Evolutionary conservation across 2,888 invertebrate genomes (phyloP).

Genomic region (Chesias legatella): DNA sequence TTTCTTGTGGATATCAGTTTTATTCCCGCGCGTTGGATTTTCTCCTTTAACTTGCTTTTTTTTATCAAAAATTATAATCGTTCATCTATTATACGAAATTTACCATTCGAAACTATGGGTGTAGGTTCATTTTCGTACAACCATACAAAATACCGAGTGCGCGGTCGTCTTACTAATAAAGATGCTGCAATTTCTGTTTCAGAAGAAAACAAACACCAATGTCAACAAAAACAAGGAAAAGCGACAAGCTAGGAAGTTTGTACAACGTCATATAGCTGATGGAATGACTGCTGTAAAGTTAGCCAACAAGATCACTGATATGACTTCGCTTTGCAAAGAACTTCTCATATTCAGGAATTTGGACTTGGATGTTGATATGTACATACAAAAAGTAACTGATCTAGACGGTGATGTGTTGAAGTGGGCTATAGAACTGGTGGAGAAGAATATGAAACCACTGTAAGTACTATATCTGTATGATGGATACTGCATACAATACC

Average conservation of each 20-base stretch:
- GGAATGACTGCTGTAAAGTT: slow-evolving; percentile 81
- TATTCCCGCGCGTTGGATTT: not conserved
- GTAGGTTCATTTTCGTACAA: slow-evolving; percentile 32
- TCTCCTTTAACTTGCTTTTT: not conserved
- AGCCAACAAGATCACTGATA: slow-evolving; percentile 81
- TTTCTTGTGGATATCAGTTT: not conserved
- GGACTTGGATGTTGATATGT: slow-evolving; percentile 81
- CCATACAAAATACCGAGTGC: too few species aligned
- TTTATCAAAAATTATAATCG: too few species aligned
- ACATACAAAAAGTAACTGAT: slow-evolving; percentile 79
- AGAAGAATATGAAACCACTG: slow-evolving; percentile 88
- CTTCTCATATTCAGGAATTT: slow-evolving; percentile 82
- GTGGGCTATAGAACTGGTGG: slow-evolving; percentile 88
- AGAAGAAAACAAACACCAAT: slow-evolving; percentile 72
- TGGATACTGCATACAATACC: too few species aligned
- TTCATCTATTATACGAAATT: too few species aligned
- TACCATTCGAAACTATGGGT: slow-evolving; percentile 35
- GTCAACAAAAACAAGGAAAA: slow-evolving; percentile 82
- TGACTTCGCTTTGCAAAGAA: slow-evolving; percentile 80
- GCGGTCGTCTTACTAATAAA: too few species aligned
- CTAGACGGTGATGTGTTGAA: slow-evolving; percentile 79
- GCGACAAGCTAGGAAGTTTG: slow-evolving; percentile 80
- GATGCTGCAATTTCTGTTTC: slow-evolving; percentile 28
- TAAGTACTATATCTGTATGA: slow-evolving; percentile 72
- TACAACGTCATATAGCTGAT: slow-evolving; percentile 80